Evolutionary conservation across 2,113 vertebrate genomes (phyloP), one percentile per base, ranked within the genome.

Genomic region (Paramormyrops kingsleyae): DNA sequence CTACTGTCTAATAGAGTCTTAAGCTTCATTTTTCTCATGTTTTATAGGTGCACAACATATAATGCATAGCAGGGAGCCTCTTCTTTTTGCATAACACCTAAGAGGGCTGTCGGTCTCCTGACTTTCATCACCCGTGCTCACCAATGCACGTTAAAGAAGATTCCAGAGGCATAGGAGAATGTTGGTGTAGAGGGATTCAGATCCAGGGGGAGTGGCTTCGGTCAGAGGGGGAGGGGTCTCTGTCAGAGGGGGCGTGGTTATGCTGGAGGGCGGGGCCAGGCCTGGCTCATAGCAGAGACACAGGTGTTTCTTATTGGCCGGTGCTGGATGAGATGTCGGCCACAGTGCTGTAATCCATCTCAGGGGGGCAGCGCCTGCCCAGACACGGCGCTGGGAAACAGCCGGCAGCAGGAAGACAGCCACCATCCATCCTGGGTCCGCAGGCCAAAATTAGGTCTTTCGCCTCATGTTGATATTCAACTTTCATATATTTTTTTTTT

Each of bases 291-390:
- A 19, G 21, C 39, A 0, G 42, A 31, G 87, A 88, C 31, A 27
- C 87, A 88, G 87, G 31, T 88, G 53, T 88, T 39, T 62, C 53
- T 39, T 35, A 9, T 62, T 39, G 17, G 27, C 52, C 35, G 15
- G n/a, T 27, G n/a, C 84, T 52, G 49, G 86, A 87, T 87, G 50
- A 39, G 86, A 87, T 87, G 50, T 87, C 10, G 53, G 52, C 15
- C n/a, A 17, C 15, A 5, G 17, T 42, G 53, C 19, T 88, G 35
- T 66, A 66, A 88, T 66, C 87, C 17, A 66, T 88, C 87, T 59
- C 50, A 3, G 21, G 24, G 15, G 13, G 52, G 87, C 83, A 49
- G 83, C n/a, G 44, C 3, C 62, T 12, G 62, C n/a, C 83, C 39
- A 47, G 83, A 84, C 83, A 50, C 21, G 5, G 46, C 5, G 21